phyloP scores from a whole-genome alignment of 1,140 invertebrate species.

The Drosophila pallidifrons region DNA sequence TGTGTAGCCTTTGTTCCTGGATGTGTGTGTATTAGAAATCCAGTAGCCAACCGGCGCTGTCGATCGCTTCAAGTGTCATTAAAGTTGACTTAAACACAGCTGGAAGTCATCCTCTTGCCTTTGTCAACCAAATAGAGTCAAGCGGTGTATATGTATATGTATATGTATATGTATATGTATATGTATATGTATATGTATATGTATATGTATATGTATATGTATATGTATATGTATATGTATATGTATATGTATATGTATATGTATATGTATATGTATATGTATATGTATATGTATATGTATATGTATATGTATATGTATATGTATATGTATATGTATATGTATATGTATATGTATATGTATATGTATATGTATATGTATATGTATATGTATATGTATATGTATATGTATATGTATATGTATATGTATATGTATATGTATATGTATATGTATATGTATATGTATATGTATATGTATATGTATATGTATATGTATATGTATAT shows the following conservation, averaged over 20 bases:
- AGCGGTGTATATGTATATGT: conserved; percentile 35
- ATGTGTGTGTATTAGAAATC: conserved; percentile 43
- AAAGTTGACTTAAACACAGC: conserved; percentile 75
- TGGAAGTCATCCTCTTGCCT: conserved; percentile 39
- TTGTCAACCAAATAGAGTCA: conserved; percentile 7
- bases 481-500: too few relatives aligned
- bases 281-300: background rate
- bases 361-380: too few relatives aligned
- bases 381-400: too few relatives aligned
- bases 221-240: background rate
- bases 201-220: background rate
- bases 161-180: conserved; percentile 56
- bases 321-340: too few relatives aligned
- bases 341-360: too few relatives aligned
- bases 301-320: background rate
- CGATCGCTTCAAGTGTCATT: conserved; percentile 78
- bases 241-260: background rate
- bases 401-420: too few relatives aligned
- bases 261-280: too few relatives aligned
- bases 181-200: conserved; percentile 40
- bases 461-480: too few relatives aligned
- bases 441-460: too few relatives aligned
- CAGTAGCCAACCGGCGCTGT: conserved; percentile 71
- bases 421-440: too few relatives aligned
- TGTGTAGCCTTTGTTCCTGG: background rate